These are phyloP conservation scores for Trichopria drosophilae DNA, from an alignment of 2,888 invertebrate genomes.

Conservation along the genomic window DNA sequence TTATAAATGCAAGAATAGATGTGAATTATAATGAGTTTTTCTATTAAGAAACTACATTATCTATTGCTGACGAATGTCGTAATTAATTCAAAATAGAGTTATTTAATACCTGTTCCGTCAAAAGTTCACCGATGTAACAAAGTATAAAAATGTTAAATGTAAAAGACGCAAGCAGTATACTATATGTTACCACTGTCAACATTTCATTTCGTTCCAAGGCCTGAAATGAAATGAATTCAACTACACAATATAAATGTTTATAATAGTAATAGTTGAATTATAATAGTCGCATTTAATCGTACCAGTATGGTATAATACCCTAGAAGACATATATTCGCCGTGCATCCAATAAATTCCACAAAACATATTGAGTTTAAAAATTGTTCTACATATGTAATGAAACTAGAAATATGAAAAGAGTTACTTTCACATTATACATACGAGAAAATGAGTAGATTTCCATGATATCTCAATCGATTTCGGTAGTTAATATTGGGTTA, in stretches of 20 bases:
- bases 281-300: conserved; percentile 22
- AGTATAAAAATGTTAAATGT: conserved; percentile 50
- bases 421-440: too few relatives aligned
- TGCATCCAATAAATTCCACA: conserved; percentile 50
- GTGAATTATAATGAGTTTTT: background rate
- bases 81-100: too few relatives aligned
- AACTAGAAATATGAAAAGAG: conserved; percentile 39
- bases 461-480: too few relatives aligned
- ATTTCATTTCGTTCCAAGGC: conserved; percentile 46
- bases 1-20: background rate
- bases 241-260: background rate
- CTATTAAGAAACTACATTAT: too few relatives aligned
- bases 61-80: too few relatives aligned
- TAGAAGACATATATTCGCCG: conserved; percentile 51
- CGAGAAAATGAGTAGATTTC: too few relatives aligned
- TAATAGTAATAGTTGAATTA: conserved; percentile 10
- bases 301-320: conserved; percentile 51
- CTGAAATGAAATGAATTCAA: conserved; percentile 37
- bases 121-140: conserved; percentile 49
- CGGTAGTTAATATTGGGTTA: too few relatives aligned
- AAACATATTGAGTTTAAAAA: conserved; percentile 47
- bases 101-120: conserved; percentile 44
- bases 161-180: conserved; percentile 44
- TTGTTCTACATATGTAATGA: conserved; percentile 43
- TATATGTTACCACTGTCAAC: conserved; percentile 44